These are phyloP conservation scores for Ardeotis arabs DNA, from an alignment of 2,113 vertebrate species.

Conservation along the genomic window DNA sequence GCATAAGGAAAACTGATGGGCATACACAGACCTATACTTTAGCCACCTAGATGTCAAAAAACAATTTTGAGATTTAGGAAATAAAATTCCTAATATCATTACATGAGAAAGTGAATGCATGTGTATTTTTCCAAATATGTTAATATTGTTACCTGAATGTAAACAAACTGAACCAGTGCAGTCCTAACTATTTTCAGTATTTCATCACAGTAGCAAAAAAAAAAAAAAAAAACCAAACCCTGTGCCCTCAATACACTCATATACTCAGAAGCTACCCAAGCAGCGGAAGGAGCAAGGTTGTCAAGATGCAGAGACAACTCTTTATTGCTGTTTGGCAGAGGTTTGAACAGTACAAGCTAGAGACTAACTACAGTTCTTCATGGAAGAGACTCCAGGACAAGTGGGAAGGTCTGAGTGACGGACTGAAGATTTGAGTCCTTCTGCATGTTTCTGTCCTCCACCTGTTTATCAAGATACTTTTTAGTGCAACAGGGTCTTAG, in stretches of 20 bases:
- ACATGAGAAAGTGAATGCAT: neutral
- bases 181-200: neutral
- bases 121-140: neutral
- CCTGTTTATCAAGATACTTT: neutral
- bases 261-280: neutral
- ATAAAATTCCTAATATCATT: neutral
- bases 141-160: neutral
- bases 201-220: neutral
- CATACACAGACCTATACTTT: neutral
- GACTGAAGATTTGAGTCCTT: neutral
- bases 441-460: neutral
- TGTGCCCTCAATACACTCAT: neutral
- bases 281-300: neutral
- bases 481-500: neutral
- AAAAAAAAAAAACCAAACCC: no score
- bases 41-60: neutral
- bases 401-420: neutral
- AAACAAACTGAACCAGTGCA: neutral
- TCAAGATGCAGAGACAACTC: neutral
- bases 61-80: neutral
- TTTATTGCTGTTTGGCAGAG: neutral
- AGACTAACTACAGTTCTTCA: neutral
- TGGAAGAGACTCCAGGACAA: neutral
- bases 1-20: neutral
- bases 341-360: neutral